Base-by-base conservation (phyloP, 2,113 vertebrate species). In the Varanus komodoensis region DNA sequence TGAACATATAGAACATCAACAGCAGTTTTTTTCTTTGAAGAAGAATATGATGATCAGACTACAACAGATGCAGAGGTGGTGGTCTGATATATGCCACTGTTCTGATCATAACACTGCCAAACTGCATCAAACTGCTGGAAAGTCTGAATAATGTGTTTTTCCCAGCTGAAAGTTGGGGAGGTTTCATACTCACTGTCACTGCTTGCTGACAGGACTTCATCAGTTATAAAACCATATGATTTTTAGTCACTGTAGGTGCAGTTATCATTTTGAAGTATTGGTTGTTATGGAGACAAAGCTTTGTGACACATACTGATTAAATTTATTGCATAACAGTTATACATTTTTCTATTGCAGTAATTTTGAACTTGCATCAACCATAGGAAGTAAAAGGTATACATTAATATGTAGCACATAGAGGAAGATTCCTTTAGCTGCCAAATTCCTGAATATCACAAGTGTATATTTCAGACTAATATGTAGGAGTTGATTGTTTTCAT, bases 401-500 rank as follows among this genome's bases (percentile, higher is more conserved):
- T 82, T 73, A 61, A 79, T 67, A 67, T 32, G 19, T 21, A 52
- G 29, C 19, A 50, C 12, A 50, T 21, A 87, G 3, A 67, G 17
- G 27, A 78, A 69, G 80, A 44, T 44, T 2, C 38, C 29, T 34
- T 79, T 54, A 89, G n/a, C 19, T 14, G 5, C 54, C 68, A 67
- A n/a, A 67, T 44, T 64, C 48, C 34, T 25, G 5, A 15, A 52
- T 73, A 73, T 34, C 38, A 50, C 32, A 85, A 84, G 68, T 52
- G 7, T 52, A 54, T 50, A 44, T 68, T 84, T 89, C 57, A 68
- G 29, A 89, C 44, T 61, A 27, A 48, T 52, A 89, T 86, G 68
- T 17, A 23, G 94, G 90, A 94, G 77, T 93, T 92, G 14, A 19
- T 86, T 75, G 81, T 92, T 50, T 89, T 89, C 78, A 57, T 88